Base-by-base conservation (phyloP, 2,797 vertebrate species). In the Neomorphus geoffroyi region DNA sequence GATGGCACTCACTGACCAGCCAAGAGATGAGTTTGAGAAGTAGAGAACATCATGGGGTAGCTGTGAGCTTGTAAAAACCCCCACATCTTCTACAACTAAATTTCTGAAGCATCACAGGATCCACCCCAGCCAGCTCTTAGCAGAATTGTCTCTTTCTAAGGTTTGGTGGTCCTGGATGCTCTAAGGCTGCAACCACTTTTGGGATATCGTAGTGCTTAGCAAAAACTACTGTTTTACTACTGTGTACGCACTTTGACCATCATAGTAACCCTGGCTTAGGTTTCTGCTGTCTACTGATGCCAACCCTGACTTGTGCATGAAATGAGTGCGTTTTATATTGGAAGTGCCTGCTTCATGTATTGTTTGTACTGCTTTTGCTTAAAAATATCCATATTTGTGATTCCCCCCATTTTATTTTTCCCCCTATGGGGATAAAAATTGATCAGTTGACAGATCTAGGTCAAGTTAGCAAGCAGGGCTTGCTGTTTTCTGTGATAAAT, bases 371-470 rank as follows among this genome's bases (percentile, higher is more conserved):
- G 48, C 43, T 73, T 85, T 71, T 74, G 35, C 79, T 75, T 92
- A 43, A 88, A 71, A 72, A 83, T 80, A 56, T 32, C 37, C 19
- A 13, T 75, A 65, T 81, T 61, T 78, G 62, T 85, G 46, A 61
- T 48, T 18, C 18, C 16, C 19, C 6, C n/a, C 2, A 37, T 54
- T 85, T 86, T 88, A 57, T 64, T 83, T 94, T 82, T 91, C 93
- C 39, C 41, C 79, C 86, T n/a, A 19, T 96, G 83, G 65, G 86
- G 70, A 54, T 74, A 86, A 80, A 74, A 96, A 97, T 94, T 88
- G 96, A 97, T 97, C 95, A 80, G 64, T 91, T 97, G 97, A 92
- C 96, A 98, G 96, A 97, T 97, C 46, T 94, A 65, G 97, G 97
- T 95, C 97, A 97, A 33, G 85, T 81, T 86, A 83, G 90, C 26